A percentile compares a stretch with the other conserved stretches of the same genome.
Evolutionary conservation across 1,140 invertebrate genomes (phyloP).

Genomic region (silkworm (Bombyx mori)): ASM3026992v2 NC_085131.1:5319001-5319500

Average conservation of each 20-base stretch:
- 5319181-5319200: not conserved
- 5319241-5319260: conserved; percentile 31
- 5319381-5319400: conserved; percentile 93
- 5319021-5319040: conserved; percentile 91
- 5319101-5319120: no score
- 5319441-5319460: conserved; percentile 77
- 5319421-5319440: conserved; percentile 77
- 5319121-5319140: no score
- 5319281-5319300: not conserved
- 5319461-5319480: conserved; percentile 76
- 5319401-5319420: conserved; percentile 94
- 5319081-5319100: no score
- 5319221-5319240: conserved; percentile 8
- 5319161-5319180: not conserved
- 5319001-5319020: conserved; percentile 92
- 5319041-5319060: conserved; percentile 87
- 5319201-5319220: no score
- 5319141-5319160: no score
- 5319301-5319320: no score
- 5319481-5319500: conserved; percentile 81
- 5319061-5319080: conserved; percentile 25
- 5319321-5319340: conserved; percentile 78
- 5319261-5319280: conserved; percentile 13
- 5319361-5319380: conserved; percentile 89
- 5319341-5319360: conserved; percentile 84